These are phyloP conservation scores for Sebastes kiyomatsui DNA, from an alignment of 2,797 vertebrate genomes.

Conservation along the genomic window DNA sequence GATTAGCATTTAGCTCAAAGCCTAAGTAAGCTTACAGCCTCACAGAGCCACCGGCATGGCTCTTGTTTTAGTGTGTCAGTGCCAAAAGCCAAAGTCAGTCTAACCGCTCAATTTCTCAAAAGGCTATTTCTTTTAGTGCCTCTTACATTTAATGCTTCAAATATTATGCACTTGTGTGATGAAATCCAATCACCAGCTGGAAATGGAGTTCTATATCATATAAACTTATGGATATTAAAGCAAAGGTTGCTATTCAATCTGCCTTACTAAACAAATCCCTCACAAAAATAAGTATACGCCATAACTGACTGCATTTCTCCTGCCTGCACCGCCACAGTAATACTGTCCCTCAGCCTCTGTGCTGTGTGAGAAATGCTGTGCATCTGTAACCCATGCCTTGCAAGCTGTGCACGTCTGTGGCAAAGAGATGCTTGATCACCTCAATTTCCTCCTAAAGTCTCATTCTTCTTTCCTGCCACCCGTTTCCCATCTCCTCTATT, in stretches of 20 bases:
- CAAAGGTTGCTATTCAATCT: not conserved
- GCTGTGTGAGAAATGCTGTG: not conserved
- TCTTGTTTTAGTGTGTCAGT: not conserved
- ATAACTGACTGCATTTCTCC: not conserved
- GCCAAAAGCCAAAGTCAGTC: not conserved
- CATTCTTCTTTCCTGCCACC: conserved; percentile 40
- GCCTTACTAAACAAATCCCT: not conserved
- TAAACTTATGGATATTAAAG: not conserved
- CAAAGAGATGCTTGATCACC: conserved; percentile 55
- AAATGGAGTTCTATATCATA: not conserved
- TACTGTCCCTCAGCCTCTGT: not conserved
- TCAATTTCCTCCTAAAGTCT: conserved; percentile 45
- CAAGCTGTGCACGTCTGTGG: conserved; percentile 34
- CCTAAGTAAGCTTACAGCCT: not conserved
- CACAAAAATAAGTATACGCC: not conserved
- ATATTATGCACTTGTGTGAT: not conserved
- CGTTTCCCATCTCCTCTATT: not conserved
- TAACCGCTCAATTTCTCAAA: not conserved
- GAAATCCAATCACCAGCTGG: not conserved
- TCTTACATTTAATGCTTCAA: not conserved
- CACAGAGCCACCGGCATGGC: not conserved
- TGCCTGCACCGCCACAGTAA: not conserved
- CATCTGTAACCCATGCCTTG: conserved; percentile 12
- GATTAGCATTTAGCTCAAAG: not conserved
- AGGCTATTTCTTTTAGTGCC: not conserved